Percentiles rank a stretch among this genome's conserved stretches.
phyloP scores from a whole-genome alignment of 2,797 vertebrate species.

The Brachyrhaphis roseni region DNA sequence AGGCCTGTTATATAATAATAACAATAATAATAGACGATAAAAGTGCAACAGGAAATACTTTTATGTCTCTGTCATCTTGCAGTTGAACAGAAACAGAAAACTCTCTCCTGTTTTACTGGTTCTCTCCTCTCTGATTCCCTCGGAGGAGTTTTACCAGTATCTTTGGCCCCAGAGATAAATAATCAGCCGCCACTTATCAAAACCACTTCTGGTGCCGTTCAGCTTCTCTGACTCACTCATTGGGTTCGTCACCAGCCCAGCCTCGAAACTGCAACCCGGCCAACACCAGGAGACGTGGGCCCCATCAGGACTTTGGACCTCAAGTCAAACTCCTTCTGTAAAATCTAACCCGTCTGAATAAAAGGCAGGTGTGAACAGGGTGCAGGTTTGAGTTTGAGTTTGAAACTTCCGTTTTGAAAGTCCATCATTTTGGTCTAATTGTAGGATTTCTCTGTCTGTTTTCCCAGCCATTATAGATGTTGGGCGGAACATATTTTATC shows the following conservation, averaged over 20 bases:
- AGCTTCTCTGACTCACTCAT: slow-evolving; percentile 26
- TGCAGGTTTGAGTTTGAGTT: neutral
- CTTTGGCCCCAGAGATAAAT: slow-evolving; percentile 45
- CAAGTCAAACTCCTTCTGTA: neutral
- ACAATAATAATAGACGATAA: neutral
- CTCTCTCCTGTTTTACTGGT: neutral
- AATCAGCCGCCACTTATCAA: slow-evolving; percentile 11
- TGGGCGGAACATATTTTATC: neutral
- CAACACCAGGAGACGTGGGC: neutral
- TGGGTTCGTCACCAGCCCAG: neutral
- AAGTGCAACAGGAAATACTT: neutral
- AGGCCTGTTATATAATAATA: neutral
- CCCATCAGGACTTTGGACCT: neutral
- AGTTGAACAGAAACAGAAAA: neutral
- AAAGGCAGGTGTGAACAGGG: neutral
- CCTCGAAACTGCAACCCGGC: neutral
- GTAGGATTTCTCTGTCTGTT: neutral
- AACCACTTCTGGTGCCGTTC: slow-evolving; percentile 5
- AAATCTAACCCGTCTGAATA: neutral
- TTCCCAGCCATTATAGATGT: neutral
- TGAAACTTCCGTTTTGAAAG: neutral
- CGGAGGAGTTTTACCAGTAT: neutral
- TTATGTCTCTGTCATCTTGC: neutral
- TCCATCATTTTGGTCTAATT: neutral
- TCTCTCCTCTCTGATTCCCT: slow-evolving; percentile 3